These are phyloP conservation scores for Noctua pronuba DNA, from an alignment of 2,888 invertebrate genomes.

Conservation along the genomic window DNA sequence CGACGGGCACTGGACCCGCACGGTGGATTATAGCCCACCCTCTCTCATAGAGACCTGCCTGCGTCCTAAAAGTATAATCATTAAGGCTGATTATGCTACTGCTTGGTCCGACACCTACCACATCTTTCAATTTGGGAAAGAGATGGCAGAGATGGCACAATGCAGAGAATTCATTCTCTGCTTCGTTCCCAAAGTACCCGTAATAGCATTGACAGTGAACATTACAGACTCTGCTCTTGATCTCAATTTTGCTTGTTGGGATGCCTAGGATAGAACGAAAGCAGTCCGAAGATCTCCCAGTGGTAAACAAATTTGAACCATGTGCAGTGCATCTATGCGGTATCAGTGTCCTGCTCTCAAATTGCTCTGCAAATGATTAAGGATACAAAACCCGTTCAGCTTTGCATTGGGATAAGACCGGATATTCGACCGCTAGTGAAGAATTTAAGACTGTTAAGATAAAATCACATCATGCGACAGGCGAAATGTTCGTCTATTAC, in stretches of 20 bases:
- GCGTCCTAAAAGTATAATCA: neutral
- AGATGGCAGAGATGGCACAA: neutral
- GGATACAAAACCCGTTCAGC: neutral
- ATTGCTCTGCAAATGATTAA: constrained; percentile 1
- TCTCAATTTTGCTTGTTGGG: neutral
- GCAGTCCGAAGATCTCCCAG: neutral
- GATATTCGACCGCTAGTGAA: no score
- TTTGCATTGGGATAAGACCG: neutral
- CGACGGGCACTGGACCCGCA: neutral
- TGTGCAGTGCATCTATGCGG: neutral
- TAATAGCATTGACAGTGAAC: neutral
- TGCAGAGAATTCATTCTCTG: neutral
- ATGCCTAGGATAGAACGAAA: neutral
- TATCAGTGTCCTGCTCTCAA: neutral
- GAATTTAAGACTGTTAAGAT: no score
- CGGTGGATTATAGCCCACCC: neutral
- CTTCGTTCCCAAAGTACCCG: neutral
- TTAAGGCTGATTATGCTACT: neutral
- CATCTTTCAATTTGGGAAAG: neutral
- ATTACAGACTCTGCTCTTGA: neutral
- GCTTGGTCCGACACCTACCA: neutral
- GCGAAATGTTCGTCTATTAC: neutral
- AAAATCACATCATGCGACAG: no score
- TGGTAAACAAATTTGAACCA: neutral
- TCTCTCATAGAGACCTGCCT: neutral